A percentile compares a stretch with the other conserved stretches of the same genome.
These are phyloP conservation scores for Monopterus albus DNA, from an alignment of 2,113 vertebrate genomes.

Conservation along the genomic window DNA sequence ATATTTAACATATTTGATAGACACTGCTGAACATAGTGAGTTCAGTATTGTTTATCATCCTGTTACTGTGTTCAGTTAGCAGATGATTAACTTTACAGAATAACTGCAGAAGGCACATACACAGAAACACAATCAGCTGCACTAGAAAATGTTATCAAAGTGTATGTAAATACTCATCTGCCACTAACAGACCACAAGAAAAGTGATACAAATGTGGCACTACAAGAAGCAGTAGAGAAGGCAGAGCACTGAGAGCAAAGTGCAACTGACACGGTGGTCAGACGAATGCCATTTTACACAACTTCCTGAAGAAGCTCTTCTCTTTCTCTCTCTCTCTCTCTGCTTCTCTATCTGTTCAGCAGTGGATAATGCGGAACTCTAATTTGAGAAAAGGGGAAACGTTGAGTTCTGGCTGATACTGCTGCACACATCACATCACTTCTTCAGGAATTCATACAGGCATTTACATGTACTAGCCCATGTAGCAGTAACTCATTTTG, in stretches of 20 bases:
- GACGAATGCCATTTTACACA: conserved; percentile 42
- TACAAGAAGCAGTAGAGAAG: not conserved
- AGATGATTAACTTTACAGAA: too few species aligned
- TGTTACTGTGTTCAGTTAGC: too few species aligned
- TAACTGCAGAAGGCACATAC: not conserved
- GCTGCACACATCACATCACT: conserved; percentile 30
- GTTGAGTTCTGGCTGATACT: conserved; percentile 53
- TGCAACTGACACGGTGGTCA: conserved; percentile 17
- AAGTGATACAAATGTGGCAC: not conserved
- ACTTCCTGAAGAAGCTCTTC: conserved; percentile 59
- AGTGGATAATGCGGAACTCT: conserved; percentile 70
- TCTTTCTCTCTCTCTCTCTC: not conserved
- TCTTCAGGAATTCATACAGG: not conserved
- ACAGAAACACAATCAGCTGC: not conserved
- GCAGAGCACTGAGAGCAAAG: not conserved
- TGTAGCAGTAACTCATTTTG: not conserved
- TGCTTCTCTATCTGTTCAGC: conserved; percentile 29
- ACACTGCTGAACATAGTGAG: not conserved
- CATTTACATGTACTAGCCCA: too few species aligned
- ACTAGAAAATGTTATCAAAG: not conserved
- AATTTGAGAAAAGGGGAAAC: conserved; percentile 75
- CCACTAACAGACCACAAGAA: not conserved
- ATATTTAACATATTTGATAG: not conserved
- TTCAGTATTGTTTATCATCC: not conserved
- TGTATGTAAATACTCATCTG: not conserved